Evolutionary conservation across 2,888 invertebrate species (phyloP).

Genomic region (Agonum fuliginosum): DNA sequence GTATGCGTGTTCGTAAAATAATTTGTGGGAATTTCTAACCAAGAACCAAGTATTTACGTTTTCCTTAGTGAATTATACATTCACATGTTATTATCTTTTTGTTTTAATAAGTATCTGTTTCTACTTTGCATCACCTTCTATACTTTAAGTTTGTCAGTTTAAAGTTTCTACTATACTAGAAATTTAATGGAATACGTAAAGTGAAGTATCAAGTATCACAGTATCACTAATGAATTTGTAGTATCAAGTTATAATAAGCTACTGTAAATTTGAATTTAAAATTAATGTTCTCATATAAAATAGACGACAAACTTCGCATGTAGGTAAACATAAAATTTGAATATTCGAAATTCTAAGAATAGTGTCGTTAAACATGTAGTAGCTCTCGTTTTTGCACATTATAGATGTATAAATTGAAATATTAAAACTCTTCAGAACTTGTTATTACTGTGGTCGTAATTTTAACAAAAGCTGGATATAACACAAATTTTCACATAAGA

Average conservation of each 20-base stretch:
- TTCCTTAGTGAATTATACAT: too few relatives aligned
- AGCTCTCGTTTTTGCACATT: background rate
- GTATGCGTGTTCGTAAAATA: too few relatives aligned
- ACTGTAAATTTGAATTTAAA: background rate
- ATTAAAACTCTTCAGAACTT: background rate
- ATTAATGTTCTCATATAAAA: too few relatives aligned
- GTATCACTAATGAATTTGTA: background rate
- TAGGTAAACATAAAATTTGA: background rate
- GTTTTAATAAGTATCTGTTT: background rate
- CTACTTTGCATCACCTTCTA: background rate
- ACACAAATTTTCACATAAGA: too few relatives aligned
- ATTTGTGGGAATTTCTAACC: too few relatives aligned
- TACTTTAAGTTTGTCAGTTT: background rate
- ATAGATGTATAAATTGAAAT: background rate
- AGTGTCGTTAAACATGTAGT: background rate
- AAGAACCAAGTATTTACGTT: too few relatives aligned
- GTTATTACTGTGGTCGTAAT: background rate
- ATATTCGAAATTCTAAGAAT: background rate
- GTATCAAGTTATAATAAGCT: background rate
- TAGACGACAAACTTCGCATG: too few relatives aligned
- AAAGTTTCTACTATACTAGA: too few relatives aligned
- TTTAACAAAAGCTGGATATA: background rate
- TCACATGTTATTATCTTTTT: too few relatives aligned
- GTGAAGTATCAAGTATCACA: too few relatives aligned
- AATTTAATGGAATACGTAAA: background rate